Evolutionary conservation across 2,888 invertebrate species (phyloP), one percentile per base, ranked within the genome.

Genomic region (Hirtodrosophila trivittata): DNA sequence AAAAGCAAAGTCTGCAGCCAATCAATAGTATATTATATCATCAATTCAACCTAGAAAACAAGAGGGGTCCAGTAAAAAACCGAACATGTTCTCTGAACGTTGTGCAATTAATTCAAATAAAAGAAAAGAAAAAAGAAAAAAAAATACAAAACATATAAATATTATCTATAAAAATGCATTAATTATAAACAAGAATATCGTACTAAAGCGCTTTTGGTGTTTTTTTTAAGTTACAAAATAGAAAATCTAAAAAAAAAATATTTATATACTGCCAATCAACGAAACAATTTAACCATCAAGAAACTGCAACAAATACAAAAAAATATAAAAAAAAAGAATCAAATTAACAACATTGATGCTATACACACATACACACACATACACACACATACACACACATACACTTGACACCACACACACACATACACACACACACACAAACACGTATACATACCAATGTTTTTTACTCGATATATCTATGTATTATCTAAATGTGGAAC

Each of bases 401-500:
- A 65, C 14, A 56, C 16, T n/a, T n/a, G n/a, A 43, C 18, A 42
- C 12, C 39, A 49, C 49, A 43, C 41, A 65, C 18, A 70, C 58
- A 65, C 33, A 58, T 33, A 43, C 42, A 51, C 25, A 26, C 21
- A 39, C 30, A 60, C 37, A 62, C 12, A 49, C 10, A 42, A 33
- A 57, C 30, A 55, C 45, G 41, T 30, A 60, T 41, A 70, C 47
- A 58, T 66, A 71, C 28, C 41, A 75, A 71, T 72, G 69, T 67
- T 74, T 80, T 82, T 69, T 74, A 75, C 71, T 70, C 64, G 76
- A 78, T 75, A 75, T 80, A 86, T 75, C 78, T 86, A 87, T 87
- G 77, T 87, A 84, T 76, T 76, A 86, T 87, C 87, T 86, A 86
- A 86, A 86, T 86, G 86, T 87, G 86, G 84, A 88, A 87, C 84